Conservation (phyloP, 2,888 invertebrate genomes). For the Platycnemis pennipes region DNA sequence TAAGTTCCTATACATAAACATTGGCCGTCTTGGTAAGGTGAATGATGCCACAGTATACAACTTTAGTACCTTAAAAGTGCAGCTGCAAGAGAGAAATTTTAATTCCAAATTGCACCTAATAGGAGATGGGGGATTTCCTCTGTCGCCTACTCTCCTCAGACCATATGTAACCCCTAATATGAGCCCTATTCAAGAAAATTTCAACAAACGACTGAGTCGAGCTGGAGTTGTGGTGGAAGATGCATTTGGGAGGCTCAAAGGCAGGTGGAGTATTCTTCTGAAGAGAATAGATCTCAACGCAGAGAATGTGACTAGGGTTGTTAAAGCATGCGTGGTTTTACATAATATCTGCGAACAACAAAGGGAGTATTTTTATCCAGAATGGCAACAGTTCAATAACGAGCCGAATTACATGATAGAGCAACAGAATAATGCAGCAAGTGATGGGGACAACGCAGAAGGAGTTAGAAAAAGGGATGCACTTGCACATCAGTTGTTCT, state of each 20-base stretch:
- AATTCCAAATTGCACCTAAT: not conserved
- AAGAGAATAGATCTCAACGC: not conserved
- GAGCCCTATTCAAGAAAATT: not conserved
- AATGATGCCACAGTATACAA: not conserved
- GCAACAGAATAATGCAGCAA: not conserved
- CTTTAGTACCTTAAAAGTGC: not conserved
- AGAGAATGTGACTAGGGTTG: not conserved
- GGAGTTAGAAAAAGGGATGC: not conserved
- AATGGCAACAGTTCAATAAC: not conserved
- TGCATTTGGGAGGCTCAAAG: not conserved
- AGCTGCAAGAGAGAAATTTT: not conserved
- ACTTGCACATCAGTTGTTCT: not conserved
- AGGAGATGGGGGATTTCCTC: not conserved
- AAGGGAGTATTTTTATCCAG: not conserved
- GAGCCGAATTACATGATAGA: not conserved
- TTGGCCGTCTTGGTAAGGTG: not conserved
- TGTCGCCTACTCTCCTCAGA: not conserved
- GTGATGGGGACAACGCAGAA: not conserved
- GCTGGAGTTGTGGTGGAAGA: not conserved
- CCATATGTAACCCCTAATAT: not conserved
- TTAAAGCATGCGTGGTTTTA: not conserved
- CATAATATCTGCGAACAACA: not conserved
- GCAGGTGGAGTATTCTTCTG: not conserved
- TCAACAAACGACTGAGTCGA: not conserved
- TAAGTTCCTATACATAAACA: not conserved